These are phyloP conservation scores for Reinhardtius hippoglossoides DNA, from an alignment of 2,113 vertebrate genomes.

Conservation along the genomic window DNA sequence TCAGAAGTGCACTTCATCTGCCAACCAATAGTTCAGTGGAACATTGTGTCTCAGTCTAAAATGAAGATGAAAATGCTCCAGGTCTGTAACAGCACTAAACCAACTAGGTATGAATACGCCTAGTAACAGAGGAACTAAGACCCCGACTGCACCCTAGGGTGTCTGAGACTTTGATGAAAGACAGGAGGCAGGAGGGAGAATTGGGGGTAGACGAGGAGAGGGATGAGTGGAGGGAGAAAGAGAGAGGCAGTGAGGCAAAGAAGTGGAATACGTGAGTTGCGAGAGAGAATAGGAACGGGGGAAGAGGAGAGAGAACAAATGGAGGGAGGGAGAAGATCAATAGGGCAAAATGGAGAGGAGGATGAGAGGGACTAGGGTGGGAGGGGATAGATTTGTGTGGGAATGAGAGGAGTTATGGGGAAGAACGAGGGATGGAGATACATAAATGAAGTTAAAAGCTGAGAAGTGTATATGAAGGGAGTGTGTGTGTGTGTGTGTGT, in stretches of 20 bases:
- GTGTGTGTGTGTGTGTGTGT: constrained; percentile 12
- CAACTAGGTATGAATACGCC: constrained; percentile 41
- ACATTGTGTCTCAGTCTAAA: constrained; percentile 6
- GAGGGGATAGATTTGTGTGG: neutral
- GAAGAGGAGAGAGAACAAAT: constrained; percentile 2
- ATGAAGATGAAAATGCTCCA: constrained; percentile 20
- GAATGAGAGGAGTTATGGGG: constrained; percentile 27
- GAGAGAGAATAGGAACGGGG: neutral
- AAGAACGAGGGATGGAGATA: constrained; percentile 33
- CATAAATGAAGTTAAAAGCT: constrained; percentile 56
- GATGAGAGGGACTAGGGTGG: neutral
- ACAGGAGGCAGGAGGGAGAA: constrained; percentile 3
- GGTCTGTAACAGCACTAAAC: constrained; percentile 35
- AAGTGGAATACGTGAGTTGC: neutral
- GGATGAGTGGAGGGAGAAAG: neutral
- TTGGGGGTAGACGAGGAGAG: neutral
- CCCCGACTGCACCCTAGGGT: constrained; percentile 30
- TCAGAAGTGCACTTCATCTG: neutral
- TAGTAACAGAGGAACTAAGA: constrained; percentile 30
- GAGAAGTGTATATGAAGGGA: constrained; percentile 29
- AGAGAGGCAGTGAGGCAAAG: constrained; percentile 8
- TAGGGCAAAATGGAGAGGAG: neutral
- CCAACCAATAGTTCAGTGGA: constrained; percentile 4
- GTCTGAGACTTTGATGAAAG: constrained; percentile 42
- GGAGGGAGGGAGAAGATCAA: neutral